A percentile compares a stretch with the other conserved stretches of the same genome.
These are phyloP conservation scores for Amblyopsis hoosieri DNA, from an alignment of 2,797 vertebrate species.

Conservation along the genomic window DNA sequence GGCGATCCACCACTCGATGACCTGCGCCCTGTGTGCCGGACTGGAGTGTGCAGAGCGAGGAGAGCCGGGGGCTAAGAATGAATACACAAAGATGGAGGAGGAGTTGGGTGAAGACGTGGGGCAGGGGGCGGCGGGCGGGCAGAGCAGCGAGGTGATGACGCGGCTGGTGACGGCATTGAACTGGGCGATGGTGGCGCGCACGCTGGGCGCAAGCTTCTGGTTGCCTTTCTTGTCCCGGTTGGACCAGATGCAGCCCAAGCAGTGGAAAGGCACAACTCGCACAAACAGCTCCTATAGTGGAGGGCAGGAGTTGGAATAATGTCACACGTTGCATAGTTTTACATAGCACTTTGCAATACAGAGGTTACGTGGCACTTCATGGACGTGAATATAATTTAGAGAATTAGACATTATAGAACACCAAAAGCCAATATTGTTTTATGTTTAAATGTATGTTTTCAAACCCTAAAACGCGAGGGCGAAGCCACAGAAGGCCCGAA, in stretches of 20 bases:
- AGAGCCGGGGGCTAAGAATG: conserved; percentile 42
- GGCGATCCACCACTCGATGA: conserved; percentile 87
- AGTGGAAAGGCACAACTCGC: conserved; percentile 83
- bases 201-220: conserved; percentile 72
- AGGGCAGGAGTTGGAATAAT: not conserved
- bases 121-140: conserved; percentile 51
- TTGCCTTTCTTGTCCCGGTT: conserved; percentile 89
- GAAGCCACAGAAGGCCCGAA: not conserved
- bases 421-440: not conserved
- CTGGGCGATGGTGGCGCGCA: conserved; percentile 89
- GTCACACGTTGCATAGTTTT: too few relatives aligned
- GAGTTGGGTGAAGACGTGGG: conserved; percentile 41
- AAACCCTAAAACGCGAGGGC: not conserved
- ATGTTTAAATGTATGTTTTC: not conserved
- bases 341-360: too few relatives aligned
- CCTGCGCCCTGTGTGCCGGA: conserved; percentile 72
- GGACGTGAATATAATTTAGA: not conserved
- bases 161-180: conserved; percentile 87
- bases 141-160: conserved; percentile 87
- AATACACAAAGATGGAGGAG: conserved; percentile 43
- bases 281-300: conserved; percentile 83
- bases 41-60: conserved; percentile 46
- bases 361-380: too few relatives aligned
- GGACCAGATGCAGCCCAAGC: conserved; percentile 90
- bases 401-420: rapidly evolving